Evolutionary conservation across 2,113 vertebrate species (phyloP).

Genomic region (Otus sunia): DNA sequence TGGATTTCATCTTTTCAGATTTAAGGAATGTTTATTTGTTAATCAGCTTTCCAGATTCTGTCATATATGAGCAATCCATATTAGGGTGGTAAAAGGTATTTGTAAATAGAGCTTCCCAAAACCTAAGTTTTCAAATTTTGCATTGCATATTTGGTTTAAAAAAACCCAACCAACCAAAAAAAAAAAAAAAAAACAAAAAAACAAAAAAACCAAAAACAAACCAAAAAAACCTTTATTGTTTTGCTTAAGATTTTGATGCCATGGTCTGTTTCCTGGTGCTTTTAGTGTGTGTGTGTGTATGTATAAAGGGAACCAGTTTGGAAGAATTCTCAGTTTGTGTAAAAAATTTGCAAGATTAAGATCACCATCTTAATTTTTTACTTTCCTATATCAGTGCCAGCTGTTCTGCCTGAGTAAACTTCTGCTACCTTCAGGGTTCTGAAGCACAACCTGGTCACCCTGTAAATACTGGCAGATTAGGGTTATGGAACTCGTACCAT

Average conservation of each 20-base stretch:
- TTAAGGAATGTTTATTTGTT: neutral
- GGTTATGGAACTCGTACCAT: neutral
- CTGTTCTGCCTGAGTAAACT: constrained; percentile 7
- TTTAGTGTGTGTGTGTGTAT: neutral
- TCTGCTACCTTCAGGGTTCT: neutral
- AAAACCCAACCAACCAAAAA: neutral
- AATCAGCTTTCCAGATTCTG: neutral
- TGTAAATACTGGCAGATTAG: neutral
- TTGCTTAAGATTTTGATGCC: neutral
- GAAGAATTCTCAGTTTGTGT: neutral
- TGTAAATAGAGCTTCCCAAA: neutral
- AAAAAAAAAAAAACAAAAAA: too few relatives aligned
- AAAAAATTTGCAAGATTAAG: neutral
- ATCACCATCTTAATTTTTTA: neutral
- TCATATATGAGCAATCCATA: neutral
- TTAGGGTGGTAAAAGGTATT: neutral
- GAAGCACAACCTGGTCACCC: neutral
- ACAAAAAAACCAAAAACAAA: neutral
- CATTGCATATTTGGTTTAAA: neutral
- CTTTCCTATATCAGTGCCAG: constrained; percentile 4
- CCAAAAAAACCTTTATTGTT: neutral
- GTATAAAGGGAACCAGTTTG: neutral
- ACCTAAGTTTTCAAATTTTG: neutral
- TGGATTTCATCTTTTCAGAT: neutral
- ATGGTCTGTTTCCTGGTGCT: neutral